phyloP scores from a whole-genome alignment of 2,888 invertebrate species.

The Autographa gamma region DNA sequence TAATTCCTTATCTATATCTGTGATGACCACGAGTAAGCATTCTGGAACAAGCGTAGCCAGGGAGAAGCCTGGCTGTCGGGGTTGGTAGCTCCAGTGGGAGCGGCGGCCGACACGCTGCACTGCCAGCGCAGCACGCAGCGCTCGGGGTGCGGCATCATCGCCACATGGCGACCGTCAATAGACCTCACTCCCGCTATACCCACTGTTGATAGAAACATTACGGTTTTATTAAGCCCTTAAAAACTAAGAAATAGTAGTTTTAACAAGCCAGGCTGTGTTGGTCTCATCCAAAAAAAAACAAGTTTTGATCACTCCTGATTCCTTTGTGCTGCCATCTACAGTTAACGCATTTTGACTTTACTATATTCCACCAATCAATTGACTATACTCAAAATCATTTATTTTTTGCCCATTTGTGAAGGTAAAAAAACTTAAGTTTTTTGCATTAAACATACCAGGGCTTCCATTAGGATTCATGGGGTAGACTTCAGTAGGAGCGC shows the following conservation, averaged over 20 bases:
- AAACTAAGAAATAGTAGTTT: too few relatives aligned
- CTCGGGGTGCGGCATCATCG: conserved; percentile 99
- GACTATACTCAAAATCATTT: too few relatives aligned
- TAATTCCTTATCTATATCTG: conserved; percentile 55
- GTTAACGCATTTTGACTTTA: too few relatives aligned
- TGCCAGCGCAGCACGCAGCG: conserved; percentile 97
- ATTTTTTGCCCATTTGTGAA: too few relatives aligned
- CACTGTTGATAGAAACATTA: conserved; percentile 74
- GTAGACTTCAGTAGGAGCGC: conserved; percentile 93
- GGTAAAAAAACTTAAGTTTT: too few relatives aligned
- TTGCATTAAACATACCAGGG: conserved; percentile 86
- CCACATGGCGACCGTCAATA: conserved; percentile 96
- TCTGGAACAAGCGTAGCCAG: conserved; percentile 97
- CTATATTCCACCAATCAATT: too few relatives aligned
- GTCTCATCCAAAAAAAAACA: too few relatives aligned
- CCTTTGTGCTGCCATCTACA: too few relatives aligned
- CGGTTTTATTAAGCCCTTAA: too few relatives aligned
- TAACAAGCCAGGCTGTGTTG: too few relatives aligned
- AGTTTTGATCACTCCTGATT: too few relatives aligned
- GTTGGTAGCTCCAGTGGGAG: conserved; percentile 76
- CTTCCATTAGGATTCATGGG: conserved; percentile 99
- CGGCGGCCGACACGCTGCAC: conserved; percentile 91
- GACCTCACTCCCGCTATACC: conserved; percentile 98
- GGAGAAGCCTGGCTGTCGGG: conserved; percentile 92
- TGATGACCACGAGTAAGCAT: conserved; percentile 93